phyloP scores from a whole-genome alignment of 2,113 vertebrate species.

The Patagioenas fasciata region DNA sequence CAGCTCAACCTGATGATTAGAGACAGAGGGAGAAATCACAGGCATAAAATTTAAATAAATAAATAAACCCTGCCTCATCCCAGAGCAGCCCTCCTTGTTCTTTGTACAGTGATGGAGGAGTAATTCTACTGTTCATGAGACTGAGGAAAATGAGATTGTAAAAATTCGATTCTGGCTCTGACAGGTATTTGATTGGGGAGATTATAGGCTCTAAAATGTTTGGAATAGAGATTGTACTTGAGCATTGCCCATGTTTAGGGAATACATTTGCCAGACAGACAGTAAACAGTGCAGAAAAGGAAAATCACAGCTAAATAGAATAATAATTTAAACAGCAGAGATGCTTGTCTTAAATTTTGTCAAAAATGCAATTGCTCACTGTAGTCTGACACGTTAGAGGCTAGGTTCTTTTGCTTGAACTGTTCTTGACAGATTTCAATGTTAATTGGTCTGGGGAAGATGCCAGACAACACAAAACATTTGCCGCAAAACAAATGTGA shows the following conservation, averaged over 20 bases:
- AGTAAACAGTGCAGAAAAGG: slow-evolving; percentile 1
- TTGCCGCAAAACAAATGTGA: slow-evolving; percentile 46
- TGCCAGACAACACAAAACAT: slow-evolving; percentile 56
- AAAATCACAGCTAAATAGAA: slow-evolving; percentile 39
- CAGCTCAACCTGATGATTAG: neutral
- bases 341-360: slow-evolving; percentile 28
- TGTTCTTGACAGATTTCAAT: slow-evolving; percentile 56
- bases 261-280: neutral
- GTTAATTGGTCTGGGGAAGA: slow-evolving; percentile 66
- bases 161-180: slow-evolving; percentile 25
- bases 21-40: neutral
- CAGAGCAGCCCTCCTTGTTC: neutral
- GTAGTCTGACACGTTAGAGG: slow-evolving; percentile 42
- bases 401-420: slow-evolving; percentile 35
- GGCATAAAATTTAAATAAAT: neutral
- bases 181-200: slow-evolving; percentile 42
- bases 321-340: slow-evolving; percentile 41
- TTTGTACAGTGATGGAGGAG: neutral
- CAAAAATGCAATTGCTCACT: slow-evolving; percentile 34
- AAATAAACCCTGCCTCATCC: neutral
- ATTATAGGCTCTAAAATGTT: slow-evolving; percentile 38
- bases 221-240: slow-evolving; percentile 9
- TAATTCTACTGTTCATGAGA: neutral
- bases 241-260: slow-evolving; percentile 9
- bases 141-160: slow-evolving; percentile 17